A percentile compares a stretch with the other conserved stretches of the same genome.
Evolutionary conservation across 2,888 invertebrate genomes (phyloP).

Genomic region (Standfussiana lucernea): DNA sequence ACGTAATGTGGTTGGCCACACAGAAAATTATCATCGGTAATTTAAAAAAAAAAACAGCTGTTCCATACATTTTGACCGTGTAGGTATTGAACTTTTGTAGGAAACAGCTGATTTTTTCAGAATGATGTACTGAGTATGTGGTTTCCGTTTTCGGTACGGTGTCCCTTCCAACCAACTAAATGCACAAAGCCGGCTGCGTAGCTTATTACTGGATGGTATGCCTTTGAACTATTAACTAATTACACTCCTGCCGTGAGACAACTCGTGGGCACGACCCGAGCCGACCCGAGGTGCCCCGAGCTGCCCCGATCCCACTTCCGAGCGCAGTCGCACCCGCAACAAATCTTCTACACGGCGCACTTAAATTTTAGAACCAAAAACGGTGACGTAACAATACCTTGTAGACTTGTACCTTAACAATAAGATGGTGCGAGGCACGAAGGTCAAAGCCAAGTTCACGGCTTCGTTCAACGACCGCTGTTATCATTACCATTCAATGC

Average conservation of each 20-base stretch:
- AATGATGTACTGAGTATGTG: no score
- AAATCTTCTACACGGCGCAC: slow-evolving; percentile 54
- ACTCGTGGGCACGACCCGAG: slow-evolving; percentile 47
- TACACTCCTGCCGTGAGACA: slow-evolving; percentile 59
- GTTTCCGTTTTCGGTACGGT: no score
- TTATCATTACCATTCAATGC: slow-evolving; percentile 87
- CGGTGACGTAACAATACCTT: slow-evolving; percentile 71
- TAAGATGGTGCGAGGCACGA: slow-evolving; percentile 79
- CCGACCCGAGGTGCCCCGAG: slow-evolving; percentile 42
- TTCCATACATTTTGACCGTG: no score
- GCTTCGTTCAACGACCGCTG: slow-evolving; percentile 86
- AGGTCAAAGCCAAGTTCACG: slow-evolving; percentile 88
- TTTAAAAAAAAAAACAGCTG: no score
- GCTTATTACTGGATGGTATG: slow-evolving; percentile 19
- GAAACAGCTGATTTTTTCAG: no score
- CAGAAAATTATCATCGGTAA: no score
- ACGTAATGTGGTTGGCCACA: no score
- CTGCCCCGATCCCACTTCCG: slow-evolving; percentile 27
- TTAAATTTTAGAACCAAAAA: slow-evolving; percentile 59
- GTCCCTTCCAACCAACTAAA: slow-evolving; percentile 26
- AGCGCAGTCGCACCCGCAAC: slow-evolving; percentile 38
- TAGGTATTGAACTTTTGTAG: no score
- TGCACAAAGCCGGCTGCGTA: slow-evolving; percentile 7
- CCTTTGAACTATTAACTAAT: slow-evolving; percentile 59
- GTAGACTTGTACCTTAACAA: slow-evolving; percentile 73